phyloP scores from a whole-genome alignment of 92 coral and sea anemone species.

The Galaxea fascicularis region DNA sequence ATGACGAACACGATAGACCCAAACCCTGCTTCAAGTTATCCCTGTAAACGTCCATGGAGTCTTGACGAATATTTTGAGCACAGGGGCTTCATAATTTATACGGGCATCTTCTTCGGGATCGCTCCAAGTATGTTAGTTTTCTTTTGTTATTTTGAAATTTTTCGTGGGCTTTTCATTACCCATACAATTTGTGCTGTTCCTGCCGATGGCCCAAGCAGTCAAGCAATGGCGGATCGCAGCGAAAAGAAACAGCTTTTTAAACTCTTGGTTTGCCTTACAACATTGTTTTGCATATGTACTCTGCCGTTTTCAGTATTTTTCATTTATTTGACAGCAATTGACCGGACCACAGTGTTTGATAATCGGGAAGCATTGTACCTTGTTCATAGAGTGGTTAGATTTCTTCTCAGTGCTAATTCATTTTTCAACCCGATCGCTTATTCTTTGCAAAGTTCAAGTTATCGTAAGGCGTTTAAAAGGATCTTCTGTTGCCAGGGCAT shows the following conservation, averaged over 20 bases:
- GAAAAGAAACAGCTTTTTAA: constrained; percentile 54
- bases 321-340: constrained; percentile 9
- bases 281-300: constrained; percentile 32
- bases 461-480: constrained; percentile 30
- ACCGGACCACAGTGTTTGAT: not conserved
- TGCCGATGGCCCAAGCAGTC: not conserved
- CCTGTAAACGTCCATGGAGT: constrained; percentile 36
- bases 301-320: constrained; percentile 55
- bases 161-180: constrained; percentile 48
- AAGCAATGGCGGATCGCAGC: not conserved
- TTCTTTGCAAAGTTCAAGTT: constrained; percentile 61
- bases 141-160: constrained; percentile 44
- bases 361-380: not conserved
- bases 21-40: not conserved
- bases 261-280: constrained; percentile 36
- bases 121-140: constrained; percentile 29
- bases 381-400: constrained; percentile 36
- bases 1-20: constrained; percentile 5
- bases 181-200: constrained; percentile 29
- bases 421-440: constrained; percentile 48
- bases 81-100: constrained; percentile 29
- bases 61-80: constrained; percentile 8
- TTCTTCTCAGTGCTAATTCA: constrained; percentile 51
- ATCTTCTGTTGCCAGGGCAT: constrained; percentile 13
- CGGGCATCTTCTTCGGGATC: constrained; percentile 34